These are phyloP conservation scores for Dasyprocta punctata DNA, from an alignment of 2,113 vertebrate species.

Conservation along the genomic window DNA sequence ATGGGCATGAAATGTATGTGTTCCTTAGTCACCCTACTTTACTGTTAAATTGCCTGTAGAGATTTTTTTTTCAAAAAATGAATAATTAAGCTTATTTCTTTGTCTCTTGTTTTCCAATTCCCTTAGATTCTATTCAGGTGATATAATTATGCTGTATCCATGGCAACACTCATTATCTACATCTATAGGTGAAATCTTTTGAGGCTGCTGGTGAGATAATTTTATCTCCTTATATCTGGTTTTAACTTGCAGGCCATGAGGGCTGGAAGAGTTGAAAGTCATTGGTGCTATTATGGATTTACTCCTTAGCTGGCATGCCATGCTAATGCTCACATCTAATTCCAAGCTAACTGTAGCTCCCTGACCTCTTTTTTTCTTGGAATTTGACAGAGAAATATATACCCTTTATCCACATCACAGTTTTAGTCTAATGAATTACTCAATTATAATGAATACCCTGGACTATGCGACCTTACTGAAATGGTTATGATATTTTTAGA, in stretches of 20 bases:
- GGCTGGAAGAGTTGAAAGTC: background rate
- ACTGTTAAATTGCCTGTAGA: slow-evolving; percentile 72
- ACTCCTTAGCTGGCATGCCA: background rate
- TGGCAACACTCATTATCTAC: slow-evolving; percentile 60
- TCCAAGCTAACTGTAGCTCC: background rate
- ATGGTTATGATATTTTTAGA: slow-evolving; percentile 49
- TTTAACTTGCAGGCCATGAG: slow-evolving; percentile 27
- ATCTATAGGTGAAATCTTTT: slow-evolving; percentile 62
- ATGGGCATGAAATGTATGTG: slow-evolving; percentile 72
- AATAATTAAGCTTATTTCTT: slow-evolving; percentile 77
- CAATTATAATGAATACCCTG: slow-evolving; percentile 33
- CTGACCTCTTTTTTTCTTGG: background rate
- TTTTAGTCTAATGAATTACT: slow-evolving; percentile 25
- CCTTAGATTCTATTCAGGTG: slow-evolving; percentile 72
- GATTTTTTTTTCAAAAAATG: slow-evolving; percentile 67
- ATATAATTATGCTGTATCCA: slow-evolving; percentile 70
- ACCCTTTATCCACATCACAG: background rate
- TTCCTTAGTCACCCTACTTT: slow-evolving; percentile 66
- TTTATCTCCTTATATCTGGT: slow-evolving; percentile 32
- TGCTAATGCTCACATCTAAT: background rate
- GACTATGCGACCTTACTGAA: background rate
- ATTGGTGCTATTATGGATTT: slow-evolving; percentile 18
- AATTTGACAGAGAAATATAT: slow-evolving; percentile 19
- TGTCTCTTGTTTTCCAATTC: slow-evolving; percentile 69
- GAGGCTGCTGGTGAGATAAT: background rate